These are phyloP conservation scores for Lagorchestes hirsutus DNA, from an alignment of 2,797 vertebrate genomes.

Conservation along the genomic window DNA sequence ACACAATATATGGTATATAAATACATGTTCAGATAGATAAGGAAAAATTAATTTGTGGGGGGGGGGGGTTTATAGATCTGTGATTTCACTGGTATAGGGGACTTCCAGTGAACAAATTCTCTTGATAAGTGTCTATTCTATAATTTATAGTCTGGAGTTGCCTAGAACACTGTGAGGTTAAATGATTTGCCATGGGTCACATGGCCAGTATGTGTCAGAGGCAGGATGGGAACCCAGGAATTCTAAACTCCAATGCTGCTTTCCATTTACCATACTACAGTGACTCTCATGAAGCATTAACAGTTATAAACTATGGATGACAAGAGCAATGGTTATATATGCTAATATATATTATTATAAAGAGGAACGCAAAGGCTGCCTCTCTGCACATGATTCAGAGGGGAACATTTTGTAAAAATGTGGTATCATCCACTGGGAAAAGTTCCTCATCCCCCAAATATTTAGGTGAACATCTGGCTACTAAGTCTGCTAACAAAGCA, in stretches of 20 bases:
- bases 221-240: background rate
- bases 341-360: conserved; percentile 38
- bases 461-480: background rate
- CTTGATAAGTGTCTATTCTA: background rate
- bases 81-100: background rate
- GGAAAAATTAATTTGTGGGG: background rate
- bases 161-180: background rate
- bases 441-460: conserved; percentile 17
- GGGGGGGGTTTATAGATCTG: background rate
- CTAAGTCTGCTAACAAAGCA: background rate
- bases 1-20: background rate
- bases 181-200: background rate
- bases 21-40: background rate
- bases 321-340: background rate
- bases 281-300: background rate
- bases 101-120: conserved; percentile 1
- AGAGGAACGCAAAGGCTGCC: conserved; percentile 5
- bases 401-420: background rate
- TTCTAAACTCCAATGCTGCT: background rate
- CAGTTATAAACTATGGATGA: conserved; percentile 12
- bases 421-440: conserved; percentile 13
- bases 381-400: conserved; percentile 34
- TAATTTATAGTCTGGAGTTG: background rate
- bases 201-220: background rate
- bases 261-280: background rate